Percentiles rank a stretch among this genome's conserved stretches.
These are phyloP conservation scores for Helogale parvula DNA, from an alignment of 2,113 vertebrate species.

Conservation along the genomic window DNA sequence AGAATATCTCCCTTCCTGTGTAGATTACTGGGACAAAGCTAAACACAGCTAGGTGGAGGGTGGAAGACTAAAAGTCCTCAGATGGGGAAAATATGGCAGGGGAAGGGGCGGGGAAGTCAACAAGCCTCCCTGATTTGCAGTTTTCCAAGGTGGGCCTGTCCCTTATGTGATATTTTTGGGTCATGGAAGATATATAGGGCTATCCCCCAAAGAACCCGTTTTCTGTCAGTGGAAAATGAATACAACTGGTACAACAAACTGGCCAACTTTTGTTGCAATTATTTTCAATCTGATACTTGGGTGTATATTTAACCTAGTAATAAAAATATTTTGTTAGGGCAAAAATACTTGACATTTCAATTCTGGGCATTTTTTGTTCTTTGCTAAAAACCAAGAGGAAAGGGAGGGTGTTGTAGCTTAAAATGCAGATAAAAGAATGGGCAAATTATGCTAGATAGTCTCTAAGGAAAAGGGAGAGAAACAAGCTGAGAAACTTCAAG, in stretches of 20 bases:
- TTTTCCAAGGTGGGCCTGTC: neutral
- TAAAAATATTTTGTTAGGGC: slow-evolving; percentile 56
- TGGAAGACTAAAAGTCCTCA: neutral
- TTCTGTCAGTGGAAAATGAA: slow-evolving; percentile 3
- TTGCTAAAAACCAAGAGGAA: slow-evolving; percentile 40
- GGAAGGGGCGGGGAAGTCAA: rapidly evolving
- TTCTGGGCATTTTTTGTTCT: slow-evolving; percentile 55
- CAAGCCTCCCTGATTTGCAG: neutral
- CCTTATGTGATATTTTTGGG: neutral
- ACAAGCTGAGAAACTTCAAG: neutral
- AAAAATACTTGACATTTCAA: slow-evolving; percentile 61
- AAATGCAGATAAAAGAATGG: slow-evolving; percentile 38
- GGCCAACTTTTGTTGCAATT: slow-evolving; percentile 8
- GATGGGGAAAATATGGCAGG: too few species aligned
- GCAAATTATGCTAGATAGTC: neutral
- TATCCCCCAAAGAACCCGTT: neutral
- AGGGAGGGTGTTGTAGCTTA: slow-evolving; percentile 1
- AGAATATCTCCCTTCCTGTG: neutral
- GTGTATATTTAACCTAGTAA: slow-evolving; percentile 35
- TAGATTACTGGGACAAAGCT: neutral
- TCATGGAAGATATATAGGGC: neutral
- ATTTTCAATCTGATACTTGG: neutral
- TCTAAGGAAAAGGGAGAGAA: neutral
- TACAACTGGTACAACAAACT: neutral
- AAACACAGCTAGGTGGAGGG: neutral